Evolutionary conservation across 2,797 vertebrate species (phyloP).

Genomic region (Crocodylus rhombifer): DNA sequence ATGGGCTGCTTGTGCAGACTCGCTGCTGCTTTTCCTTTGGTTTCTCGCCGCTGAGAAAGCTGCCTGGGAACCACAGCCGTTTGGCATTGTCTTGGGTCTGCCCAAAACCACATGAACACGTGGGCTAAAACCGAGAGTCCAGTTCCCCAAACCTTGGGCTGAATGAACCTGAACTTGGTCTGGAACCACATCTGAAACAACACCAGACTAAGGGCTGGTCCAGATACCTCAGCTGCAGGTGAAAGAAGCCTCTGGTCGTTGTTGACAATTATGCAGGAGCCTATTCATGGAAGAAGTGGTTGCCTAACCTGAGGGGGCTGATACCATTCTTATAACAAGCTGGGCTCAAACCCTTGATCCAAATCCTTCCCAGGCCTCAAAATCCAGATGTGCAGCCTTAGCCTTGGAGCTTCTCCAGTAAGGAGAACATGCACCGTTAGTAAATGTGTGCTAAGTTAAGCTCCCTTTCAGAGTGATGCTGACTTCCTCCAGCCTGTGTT

Average conservation of each 20-base stretch:
- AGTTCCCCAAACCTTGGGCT: neutral
- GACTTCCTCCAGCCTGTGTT: too few relatives aligned
- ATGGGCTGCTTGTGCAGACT: rapidly evolving
- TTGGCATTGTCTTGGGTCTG: neutral
- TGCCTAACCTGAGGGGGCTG: neutral
- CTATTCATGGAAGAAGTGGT: neutral
- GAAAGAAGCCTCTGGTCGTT: neutral
- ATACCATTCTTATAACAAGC: neutral
- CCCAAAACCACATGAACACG: neutral
- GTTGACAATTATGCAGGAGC: neutral
- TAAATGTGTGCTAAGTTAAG: neutral
- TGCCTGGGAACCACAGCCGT: neutral
- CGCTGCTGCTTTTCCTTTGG: rapidly evolving
- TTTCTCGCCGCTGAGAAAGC: neutral
- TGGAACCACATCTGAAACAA: neutral
- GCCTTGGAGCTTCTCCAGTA: neutral
- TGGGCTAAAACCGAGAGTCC: neutral
- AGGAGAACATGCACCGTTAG: neutral
- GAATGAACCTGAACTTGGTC: neutral
- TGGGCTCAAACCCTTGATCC: neutral
- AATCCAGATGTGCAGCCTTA: neutral
- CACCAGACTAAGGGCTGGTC: neutral
- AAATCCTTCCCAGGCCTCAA: rapidly evolving
- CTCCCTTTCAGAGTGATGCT: neutral
- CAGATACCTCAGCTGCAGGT: neutral